Conservation (phyloP, 2,888 invertebrate genomes). For the Bombyx huttoni region DNA sequence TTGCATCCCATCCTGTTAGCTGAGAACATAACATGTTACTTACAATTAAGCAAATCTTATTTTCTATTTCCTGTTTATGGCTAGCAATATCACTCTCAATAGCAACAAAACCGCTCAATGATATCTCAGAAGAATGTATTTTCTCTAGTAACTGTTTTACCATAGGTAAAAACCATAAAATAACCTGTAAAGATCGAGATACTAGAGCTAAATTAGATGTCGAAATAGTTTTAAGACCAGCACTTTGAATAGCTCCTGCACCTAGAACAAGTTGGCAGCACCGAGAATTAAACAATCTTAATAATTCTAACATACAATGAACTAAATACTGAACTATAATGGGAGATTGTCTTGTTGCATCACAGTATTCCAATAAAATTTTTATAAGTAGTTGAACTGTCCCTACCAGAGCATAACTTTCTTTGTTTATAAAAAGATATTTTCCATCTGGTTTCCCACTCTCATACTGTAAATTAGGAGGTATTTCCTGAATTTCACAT, state of each 20-base stretch:
- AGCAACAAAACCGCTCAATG: conserved; percentile 74
- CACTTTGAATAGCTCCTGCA: conserved; percentile 95
- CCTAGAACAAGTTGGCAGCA: conserved; percentile 96
- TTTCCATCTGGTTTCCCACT: conserved; percentile 63
- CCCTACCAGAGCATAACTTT: conserved; percentile 83
- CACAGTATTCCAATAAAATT: conserved; percentile 94
- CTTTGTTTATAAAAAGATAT: conserved; percentile 76
- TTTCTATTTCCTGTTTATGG: conserved; percentile 93
- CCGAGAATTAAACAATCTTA: conserved; percentile 89
- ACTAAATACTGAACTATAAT: conserved; percentile 85
- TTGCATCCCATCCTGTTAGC: conserved; percentile 91
- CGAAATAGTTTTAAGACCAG: conserved; percentile 94
- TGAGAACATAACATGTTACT: conserved; percentile 87
- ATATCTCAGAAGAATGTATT: conserved; percentile 61
- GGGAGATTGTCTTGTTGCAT: conserved; percentile 82
- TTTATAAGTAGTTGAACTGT: conserved; percentile 90
- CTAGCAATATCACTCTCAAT: conserved; percentile 86
- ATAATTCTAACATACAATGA: conserved; percentile 88
- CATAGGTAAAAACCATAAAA: conserved; percentile 84
- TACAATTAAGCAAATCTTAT: conserved; percentile 92
- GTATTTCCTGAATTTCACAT: conserved; percentile 65
- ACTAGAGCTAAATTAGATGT: conserved; percentile 93
- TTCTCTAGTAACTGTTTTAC: conserved; percentile 79
- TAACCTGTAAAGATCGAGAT: conserved; percentile 85
- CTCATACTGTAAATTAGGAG: conserved; percentile 36